phyloP scores from a whole-genome alignment of 35 echinoderm and acorn worm genomes.

The Apostichopus californicus region DNA sequence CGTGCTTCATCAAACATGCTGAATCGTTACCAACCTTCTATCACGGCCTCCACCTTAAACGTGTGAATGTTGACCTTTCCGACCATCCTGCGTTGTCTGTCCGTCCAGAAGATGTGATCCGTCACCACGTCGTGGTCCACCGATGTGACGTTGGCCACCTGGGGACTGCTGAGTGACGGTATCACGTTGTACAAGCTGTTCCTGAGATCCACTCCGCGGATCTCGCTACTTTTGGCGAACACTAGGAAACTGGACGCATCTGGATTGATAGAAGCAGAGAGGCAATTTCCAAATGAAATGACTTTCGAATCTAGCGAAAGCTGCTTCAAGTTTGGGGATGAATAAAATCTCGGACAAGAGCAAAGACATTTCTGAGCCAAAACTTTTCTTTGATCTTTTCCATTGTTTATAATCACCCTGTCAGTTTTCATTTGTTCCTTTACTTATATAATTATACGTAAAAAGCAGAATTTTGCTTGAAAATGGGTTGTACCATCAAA shows the following conservation, averaged over 20 bases:
- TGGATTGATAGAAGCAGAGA: neutral
- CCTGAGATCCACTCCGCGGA: constrained; percentile 70
- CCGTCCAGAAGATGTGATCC: constrained; percentile 80
- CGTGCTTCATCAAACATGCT: neutral
- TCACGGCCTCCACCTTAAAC: constrained; percentile 16
- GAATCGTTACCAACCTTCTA: constrained; percentile 7
- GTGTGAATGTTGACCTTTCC: constrained; percentile 76
- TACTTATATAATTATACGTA: too few relatives aligned
- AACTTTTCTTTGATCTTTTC: too few relatives aligned
- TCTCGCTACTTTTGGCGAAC: constrained; percentile 71
- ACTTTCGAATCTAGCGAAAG: too few relatives aligned
- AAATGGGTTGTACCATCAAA: too few relatives aligned
- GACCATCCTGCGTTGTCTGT: constrained; percentile 66
- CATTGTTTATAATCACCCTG: too few relatives aligned
- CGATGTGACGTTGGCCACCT: constrained; percentile 73
- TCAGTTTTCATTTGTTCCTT: too few relatives aligned
- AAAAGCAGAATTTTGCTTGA: too few relatives aligned
- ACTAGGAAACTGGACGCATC: constrained; percentile 62
- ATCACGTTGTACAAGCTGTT: constrained; percentile 83
- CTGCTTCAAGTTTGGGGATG: too few relatives aligned
- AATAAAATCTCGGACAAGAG: too few relatives aligned
- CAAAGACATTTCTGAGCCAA: too few relatives aligned
- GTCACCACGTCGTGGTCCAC: constrained; percentile 74
- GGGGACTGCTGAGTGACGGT: constrained; percentile 81
- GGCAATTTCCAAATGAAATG: too few relatives aligned